phyloP scores from a whole-genome alignment of 2,888 invertebrate genomes.

The Diachrysia chrysitis region DNA sequence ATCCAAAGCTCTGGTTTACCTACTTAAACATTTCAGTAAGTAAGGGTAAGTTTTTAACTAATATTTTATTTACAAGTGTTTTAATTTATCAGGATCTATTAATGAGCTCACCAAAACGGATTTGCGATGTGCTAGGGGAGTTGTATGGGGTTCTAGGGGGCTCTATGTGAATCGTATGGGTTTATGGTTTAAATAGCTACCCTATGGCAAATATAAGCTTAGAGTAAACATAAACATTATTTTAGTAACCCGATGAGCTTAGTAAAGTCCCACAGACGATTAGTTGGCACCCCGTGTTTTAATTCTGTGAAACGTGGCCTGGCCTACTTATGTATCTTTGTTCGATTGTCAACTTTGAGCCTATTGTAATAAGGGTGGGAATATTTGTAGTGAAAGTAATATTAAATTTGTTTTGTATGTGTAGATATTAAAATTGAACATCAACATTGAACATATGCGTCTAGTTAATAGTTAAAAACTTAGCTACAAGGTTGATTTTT shows the following conservation, averaged over 20 bases:
- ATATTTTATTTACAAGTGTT: constrained; percentile 32
- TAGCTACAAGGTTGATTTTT: constrained; percentile 20
- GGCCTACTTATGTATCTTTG: not conserved
- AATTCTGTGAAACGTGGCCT: constrained; percentile 19
- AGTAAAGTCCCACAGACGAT: constrained; percentile 81
- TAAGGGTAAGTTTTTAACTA: not conserved
- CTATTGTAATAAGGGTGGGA: not conserved
- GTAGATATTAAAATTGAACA: constrained; percentile 26
- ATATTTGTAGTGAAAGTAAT: not conserved
- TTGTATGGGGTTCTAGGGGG: constrained; percentile 34
- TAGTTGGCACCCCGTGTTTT: constrained; percentile 71
- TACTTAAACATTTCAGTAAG: not conserved
- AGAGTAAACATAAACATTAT: constrained; percentile 87
- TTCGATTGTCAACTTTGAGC: constrained; percentile 6
- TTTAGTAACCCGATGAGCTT: constrained; percentile 87
- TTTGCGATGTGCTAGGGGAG: constrained; percentile 45
- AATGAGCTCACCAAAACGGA: constrained; percentile 49
- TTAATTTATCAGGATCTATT: constrained; percentile 53
- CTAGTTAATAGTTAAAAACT: constrained; percentile 20
- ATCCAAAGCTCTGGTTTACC: not conserved
- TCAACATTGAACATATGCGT: not conserved
- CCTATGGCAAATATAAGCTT: constrained; percentile 75
- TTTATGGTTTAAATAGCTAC: constrained; percentile 73
- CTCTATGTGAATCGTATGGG: constrained; percentile 66
- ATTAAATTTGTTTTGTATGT: constrained; percentile 27